Base-by-base conservation (phyloP, 2,113 vertebrate species). In the Seriola aureovittata region DNA sequence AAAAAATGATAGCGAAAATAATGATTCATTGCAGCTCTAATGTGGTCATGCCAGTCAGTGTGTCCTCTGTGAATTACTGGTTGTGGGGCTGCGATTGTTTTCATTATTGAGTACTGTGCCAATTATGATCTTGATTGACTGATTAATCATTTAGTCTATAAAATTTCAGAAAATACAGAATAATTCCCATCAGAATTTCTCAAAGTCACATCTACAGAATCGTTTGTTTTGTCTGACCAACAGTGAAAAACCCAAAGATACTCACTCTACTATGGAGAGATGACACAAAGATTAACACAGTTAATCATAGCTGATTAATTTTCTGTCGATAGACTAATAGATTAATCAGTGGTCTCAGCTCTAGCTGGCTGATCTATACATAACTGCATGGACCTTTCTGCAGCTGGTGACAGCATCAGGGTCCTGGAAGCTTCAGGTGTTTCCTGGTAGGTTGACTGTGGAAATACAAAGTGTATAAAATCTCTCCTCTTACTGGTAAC, bases 401-500 rank as follows among this genome's bases (percentile, higher is more conserved):
- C 69, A 65, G 58, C 54, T 9, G 3, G 57, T 62, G 54, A 16
- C 54, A 4, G 10, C 58, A 50, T 3, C 63, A 21, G 19, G 14
- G 5, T 1, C 6, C 60, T 76, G n/a, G 67, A 80, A 65, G 7
- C 40, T 82, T 42, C 12, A 14, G 19, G 42, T 67, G 52, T 66
- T 74, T 55, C 3, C 36, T 21, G 38, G 14, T 71, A 32, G n/a
- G 64, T 76, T 59, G 9, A 23, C 19, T 66, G 7, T 69, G 44
- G 11, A 78, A 71, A 62, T 25, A 68, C 29, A 88, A 71, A 69
- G n/a, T 12, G 4, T 55, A 48, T 52, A 9, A 60, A 75, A 58
- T 60, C 34, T 64, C 34, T 42, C 67, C 25, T 78, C 57, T 82
- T 82, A 81, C 72, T 84, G 54, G 52, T 16, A 90, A 81, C 73